Percentiles rank a stretch among this genome's conserved stretches.
phyloP scores from a whole-genome alignment of 2,888 invertebrate genomes.

The Drosophila kokeensis region DNA sequence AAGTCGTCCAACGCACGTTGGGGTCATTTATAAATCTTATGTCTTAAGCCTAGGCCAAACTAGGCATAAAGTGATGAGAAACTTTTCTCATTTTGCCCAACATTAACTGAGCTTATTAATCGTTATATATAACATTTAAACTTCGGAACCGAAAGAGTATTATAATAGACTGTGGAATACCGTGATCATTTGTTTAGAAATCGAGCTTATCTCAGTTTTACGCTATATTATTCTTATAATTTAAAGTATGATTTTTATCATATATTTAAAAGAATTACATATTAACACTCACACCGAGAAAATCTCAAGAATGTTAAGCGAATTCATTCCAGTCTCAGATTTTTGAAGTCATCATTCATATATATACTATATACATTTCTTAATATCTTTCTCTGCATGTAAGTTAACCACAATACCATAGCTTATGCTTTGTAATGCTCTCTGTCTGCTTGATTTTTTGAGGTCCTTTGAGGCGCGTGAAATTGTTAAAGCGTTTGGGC shows the following conservation, averaged over 20 bases:
- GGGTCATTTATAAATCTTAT: constrained; percentile 75
- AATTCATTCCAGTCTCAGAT: neutral
- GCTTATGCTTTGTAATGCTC: constrained; percentile 16
- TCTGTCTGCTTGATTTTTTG: constrained; percentile 22
- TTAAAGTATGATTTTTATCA: too few species aligned
- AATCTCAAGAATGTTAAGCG: neutral
- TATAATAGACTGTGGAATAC: neutral
- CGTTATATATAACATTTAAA: constrained; percentile 45
- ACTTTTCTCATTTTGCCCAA: constrained; percentile 80
- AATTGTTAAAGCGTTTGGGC: constrained; percentile 65
- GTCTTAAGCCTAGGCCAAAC: constrained; percentile 35
- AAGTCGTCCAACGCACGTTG: constrained; percentile 27
- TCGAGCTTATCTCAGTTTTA: neutral
- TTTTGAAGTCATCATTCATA: neutral
- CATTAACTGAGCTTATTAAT: constrained; percentile 78
- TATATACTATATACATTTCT: too few species aligned
- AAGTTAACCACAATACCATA: neutral
- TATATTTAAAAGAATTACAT: neutral
- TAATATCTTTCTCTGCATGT: neutral
- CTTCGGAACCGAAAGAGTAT: neutral
- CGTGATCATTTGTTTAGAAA: neutral
- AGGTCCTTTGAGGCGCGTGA: constrained; percentile 38
- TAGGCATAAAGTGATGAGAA: constrained; percentile 49
- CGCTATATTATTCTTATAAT: neutral
- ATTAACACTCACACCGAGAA: neutral